Percentiles rank a stretch among this genome's conserved stretches.
Evolutionary conservation across 2,113 vertebrate species (phyloP).

Genomic region (Silurus meridionalis): DNA sequence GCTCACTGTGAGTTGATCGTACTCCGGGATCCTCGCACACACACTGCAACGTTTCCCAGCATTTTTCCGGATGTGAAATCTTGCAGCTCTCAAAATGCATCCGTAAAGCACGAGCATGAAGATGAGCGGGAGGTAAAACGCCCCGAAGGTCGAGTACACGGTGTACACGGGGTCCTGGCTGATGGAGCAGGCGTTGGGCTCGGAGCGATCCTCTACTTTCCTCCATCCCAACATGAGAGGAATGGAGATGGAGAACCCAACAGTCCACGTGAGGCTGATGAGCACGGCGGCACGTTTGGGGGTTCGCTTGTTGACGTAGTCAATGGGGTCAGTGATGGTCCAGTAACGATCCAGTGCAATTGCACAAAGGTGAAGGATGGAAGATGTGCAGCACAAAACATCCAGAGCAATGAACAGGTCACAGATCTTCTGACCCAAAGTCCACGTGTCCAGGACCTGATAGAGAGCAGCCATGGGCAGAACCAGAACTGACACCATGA

Average conservation of each 20-base stretch:
- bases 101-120: slow-evolving; percentile 97
- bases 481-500: slow-evolving; percentile 97
- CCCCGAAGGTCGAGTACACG: slow-evolving; percentile 97
- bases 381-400: slow-evolving; percentile 97
- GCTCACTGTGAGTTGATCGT: neutral
- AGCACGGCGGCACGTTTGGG: slow-evolving; percentile 87
- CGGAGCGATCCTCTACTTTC: slow-evolving; percentile 88
- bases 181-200: slow-evolving; percentile 91
- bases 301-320: slow-evolving; percentile 96
- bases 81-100: slow-evolving; percentile 90
- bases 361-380: slow-evolving; percentile 96
- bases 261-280: slow-evolving; percentile 93
- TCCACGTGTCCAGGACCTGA: slow-evolving; percentile 98
- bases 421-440: slow-evolving; percentile 91
- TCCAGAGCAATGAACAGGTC: slow-evolving; percentile 96
- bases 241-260: slow-evolving; percentile 97
- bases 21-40: neutral
- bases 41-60: slow-evolving; percentile 76
- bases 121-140: slow-evolving; percentile 94
- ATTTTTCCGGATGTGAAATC: slow-evolving; percentile 93
- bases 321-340: slow-evolving; percentile 96
- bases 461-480: slow-evolving; percentile 96
- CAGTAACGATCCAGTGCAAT: slow-evolving; percentile 98
- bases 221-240: slow-evolving; percentile 98
- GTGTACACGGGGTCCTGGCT: slow-evolving; percentile 97